Evolutionary conservation across 2,888 invertebrate species (phyloP).

Genomic region (Trichogramma dendrolimi): DNA sequence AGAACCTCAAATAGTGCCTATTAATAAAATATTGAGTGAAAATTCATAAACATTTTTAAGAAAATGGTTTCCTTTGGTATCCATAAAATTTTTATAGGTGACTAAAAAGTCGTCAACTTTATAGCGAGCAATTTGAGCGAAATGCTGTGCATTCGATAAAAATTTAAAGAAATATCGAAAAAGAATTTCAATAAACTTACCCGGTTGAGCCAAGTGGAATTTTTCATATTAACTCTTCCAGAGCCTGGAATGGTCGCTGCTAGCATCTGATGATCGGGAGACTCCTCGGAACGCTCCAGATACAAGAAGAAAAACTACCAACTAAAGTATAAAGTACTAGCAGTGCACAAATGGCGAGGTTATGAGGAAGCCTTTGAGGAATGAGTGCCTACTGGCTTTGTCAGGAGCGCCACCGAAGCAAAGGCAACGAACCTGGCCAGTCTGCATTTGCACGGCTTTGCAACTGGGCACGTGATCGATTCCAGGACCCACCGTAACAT

Average conservation of each 20-base stretch:
- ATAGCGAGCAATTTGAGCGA: too few species aligned
- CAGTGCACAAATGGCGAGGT: conserved; percentile 76
- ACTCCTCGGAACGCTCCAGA: conserved; percentile 67
- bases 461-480: background rate
- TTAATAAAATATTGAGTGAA: too few species aligned
- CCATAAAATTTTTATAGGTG: too few species aligned
- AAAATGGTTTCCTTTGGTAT: too few species aligned
- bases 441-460: conserved; percentile 6
- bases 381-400: conserved; percentile 53
- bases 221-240: conserved; percentile 40
- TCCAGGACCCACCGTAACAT: background rate
- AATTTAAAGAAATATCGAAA: conserved; percentile 28
- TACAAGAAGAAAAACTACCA: conserved; percentile 79
- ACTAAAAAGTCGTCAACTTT: too few species aligned
- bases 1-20: too few species aligned
- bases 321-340: conserved; percentile 75
- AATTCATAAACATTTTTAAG: too few species aligned
- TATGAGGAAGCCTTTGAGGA: conserved; percentile 74
- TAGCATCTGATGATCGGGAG: conserved; percentile 56
- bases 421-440: conserved; percentile 45
- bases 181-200: conserved; percentile 40
- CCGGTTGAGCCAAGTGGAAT: conserved; percentile 49
- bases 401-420: conserved; percentile 50
- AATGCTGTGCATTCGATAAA: background rate
- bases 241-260: conserved; percentile 54